Evolutionary conservation across 2,113 vertebrate species (phyloP).

Genomic region (Carassius gibelio): DNA sequence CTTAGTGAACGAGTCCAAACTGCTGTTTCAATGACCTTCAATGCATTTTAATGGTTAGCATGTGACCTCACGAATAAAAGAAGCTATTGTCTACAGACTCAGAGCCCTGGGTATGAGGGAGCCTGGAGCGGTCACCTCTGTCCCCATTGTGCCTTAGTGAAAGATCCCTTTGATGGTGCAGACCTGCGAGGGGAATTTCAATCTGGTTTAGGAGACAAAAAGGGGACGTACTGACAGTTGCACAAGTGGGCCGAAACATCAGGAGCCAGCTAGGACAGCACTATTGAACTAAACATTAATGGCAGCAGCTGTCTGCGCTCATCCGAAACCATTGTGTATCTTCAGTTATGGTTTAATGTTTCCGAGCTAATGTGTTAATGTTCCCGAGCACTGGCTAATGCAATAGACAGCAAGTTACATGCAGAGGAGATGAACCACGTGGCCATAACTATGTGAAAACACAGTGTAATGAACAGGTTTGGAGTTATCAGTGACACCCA

Average conservation of each 20-base stretch:
- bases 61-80: slow-evolving; percentile 70
- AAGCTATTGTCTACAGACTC: slow-evolving; percentile 63
- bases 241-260: slow-evolving; percentile 26
- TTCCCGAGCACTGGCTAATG: background rate
- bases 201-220: slow-evolving; percentile 49
- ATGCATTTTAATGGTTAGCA: slow-evolving; percentile 56
- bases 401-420: background rate
- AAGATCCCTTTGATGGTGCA: slow-evolving; percentile 72
- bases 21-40: slow-evolving; percentile 53
- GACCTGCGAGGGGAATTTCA: slow-evolving; percentile 60
- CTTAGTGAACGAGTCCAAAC: slow-evolving; percentile 40
- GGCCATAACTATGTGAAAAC: background rate
- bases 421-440: background rate
- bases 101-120: slow-evolving; percentile 60
- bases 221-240: slow-evolving; percentile 28
- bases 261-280: slow-evolving; percentile 16
- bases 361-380: background rate
- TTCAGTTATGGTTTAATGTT: background rate
- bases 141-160: slow-evolving; percentile 75
- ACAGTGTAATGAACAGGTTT: background rate
- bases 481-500: background rate
- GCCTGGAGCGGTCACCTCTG: slow-evolving; percentile 70
- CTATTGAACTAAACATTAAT: slow-evolving; percentile 36
- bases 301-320: background rate
- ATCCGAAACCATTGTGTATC: slow-evolving; percentile 1